Base-by-base conservation (phyloP, 53 echinoderm and acorn worm genomes). In the Henricia sp. region DNA sequence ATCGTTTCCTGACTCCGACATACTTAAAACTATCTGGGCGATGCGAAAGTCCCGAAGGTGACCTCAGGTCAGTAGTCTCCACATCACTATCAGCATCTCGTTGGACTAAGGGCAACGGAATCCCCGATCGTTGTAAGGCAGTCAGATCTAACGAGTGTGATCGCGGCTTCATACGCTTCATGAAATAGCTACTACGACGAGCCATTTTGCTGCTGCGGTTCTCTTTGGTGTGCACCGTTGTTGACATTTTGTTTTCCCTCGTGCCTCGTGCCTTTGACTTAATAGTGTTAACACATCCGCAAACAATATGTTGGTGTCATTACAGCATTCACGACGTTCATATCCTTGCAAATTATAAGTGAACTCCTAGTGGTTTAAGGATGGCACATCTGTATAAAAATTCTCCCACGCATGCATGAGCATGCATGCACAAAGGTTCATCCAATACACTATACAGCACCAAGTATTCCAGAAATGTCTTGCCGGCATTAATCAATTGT, bases 21-120 rank as follows among this genome's bases (percentile, higher is more conserved):
- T 90, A 95, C 93, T 93, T 95, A 84, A 95, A 93, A 65, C 95
- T 93, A 38, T 90, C 91, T 14, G 93, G 91, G 50, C 90, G 74
- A 83, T 68, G 57, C 4, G 82, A 89, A 29, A 80, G 46, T 10
- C 64, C 63, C 13, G 80, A 80, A 1, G 80, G 50, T 24, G 64
- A 64, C 35, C 80, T 38, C 46, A 60, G 40, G 33, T 80, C 80
- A 6, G 55, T n/a, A n/a, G 90, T 80, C 57, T 94, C 95, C 1
- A 90, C 89, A 35, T 94, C 95, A 37, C 92, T 92, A 37, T 94
- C 95, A 0, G 90, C 95, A 6, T 89, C 90, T 20, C 95, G 92
- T 4, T 92, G 89, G 16, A 84, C 86, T 11, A 73, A 63, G 21
- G 88, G 74, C 8, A 92, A 40, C 12, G 89, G 92, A 1, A 94